phyloP scores from a whole-genome alignment of 2,113 vertebrate species.

The Sinosuthora webbiana region DNA sequence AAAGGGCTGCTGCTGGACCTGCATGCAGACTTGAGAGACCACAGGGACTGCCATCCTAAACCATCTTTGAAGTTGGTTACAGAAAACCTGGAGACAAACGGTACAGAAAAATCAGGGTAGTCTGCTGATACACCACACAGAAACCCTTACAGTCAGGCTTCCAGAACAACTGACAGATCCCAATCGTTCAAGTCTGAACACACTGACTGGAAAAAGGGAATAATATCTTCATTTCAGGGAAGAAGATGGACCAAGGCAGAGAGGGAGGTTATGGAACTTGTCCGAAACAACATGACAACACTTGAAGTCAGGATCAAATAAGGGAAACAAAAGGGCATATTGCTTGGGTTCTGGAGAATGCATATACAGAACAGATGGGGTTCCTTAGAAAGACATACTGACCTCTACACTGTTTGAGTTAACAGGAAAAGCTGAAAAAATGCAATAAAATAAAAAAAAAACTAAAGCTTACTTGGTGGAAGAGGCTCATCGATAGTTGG shows the following conservation, averaged over 20 bases:
- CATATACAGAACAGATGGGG: background rate
- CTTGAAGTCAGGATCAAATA: background rate
- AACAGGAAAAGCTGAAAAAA: conserved; percentile 69
- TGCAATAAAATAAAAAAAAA: conserved; percentile 57
- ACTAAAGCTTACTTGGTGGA: conserved; percentile 96
- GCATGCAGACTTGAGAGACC: background rate
- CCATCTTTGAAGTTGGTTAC: background rate
- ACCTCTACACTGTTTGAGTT: conserved; percentile 62
- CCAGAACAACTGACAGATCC: background rate
- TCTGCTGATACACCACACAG: background rate
- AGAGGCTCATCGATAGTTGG: conserved; percentile 94
- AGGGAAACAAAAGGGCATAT: background rate
- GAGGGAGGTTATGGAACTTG: background rate
- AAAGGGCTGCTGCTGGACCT: background rate
- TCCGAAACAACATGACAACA: background rate
- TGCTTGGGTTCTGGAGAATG: background rate
- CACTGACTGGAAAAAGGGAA: background rate
- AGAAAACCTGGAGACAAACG: background rate
- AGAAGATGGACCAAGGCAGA: background rate
- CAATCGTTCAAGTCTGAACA: background rate
- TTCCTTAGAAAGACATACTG: conserved; percentile 65
- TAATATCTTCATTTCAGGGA: background rate
- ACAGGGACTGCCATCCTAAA: background rate
- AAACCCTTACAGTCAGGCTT: background rate
- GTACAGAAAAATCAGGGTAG: background rate